A percentile compares a stretch with the other conserved stretches of the same genome.
Evolutionary conservation across 2,113 vertebrate species (phyloP).

Genomic region (Scolopax mira): DNA sequence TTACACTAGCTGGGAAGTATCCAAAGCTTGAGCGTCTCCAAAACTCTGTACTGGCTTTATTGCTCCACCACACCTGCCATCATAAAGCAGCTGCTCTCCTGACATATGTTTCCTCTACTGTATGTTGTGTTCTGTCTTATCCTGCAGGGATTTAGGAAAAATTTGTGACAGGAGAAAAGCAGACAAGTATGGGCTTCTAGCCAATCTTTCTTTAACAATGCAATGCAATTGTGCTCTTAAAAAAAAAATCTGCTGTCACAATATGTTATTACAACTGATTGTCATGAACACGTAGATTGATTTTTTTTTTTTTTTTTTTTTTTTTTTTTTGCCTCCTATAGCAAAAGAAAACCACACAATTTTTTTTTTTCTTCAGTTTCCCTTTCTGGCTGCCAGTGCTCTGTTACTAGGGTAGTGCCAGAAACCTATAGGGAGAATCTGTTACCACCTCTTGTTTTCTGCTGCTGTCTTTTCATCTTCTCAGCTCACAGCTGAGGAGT

Average conservation of each 20-base stretch:
- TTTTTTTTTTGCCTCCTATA: neutral
- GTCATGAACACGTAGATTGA: neutral
- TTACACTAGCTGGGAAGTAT: neutral
- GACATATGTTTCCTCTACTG: neutral
- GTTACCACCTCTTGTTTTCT: neutral
- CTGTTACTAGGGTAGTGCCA: neutral
- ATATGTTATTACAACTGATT: neutral
- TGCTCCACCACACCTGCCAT: neutral
- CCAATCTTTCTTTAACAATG: neutral
- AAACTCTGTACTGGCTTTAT: neutral
- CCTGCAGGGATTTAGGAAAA: neutral
- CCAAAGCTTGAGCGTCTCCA: neutral
- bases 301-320: neutral
- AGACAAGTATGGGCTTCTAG: neutral
- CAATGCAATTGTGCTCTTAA: neutral
- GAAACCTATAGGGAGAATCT: neutral
- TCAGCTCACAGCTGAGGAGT: neutral
- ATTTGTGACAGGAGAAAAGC: neutral
- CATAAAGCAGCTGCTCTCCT: neutral
- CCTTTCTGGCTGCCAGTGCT: neutral
- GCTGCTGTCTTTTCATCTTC: neutral
- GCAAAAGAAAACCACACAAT: neutral
- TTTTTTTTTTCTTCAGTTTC: neutral
- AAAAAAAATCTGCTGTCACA: neutral
- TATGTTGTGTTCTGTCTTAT: neutral